phyloP scores from a whole-genome alignment of 2,888 invertebrate genomes.

The Diploptera punctata region DNA sequence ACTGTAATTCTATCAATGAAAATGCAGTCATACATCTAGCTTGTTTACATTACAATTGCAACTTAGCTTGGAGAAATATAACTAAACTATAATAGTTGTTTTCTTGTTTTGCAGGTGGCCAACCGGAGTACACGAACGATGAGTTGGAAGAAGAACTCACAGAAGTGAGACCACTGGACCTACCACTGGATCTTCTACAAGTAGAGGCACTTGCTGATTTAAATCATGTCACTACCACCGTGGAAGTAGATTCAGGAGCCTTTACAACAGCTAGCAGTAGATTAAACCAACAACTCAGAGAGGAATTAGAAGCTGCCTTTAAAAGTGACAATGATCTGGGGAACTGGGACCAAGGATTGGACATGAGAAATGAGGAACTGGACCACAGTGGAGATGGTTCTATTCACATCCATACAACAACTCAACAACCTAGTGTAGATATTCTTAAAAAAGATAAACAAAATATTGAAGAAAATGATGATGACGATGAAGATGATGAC shows the following conservation, averaged over 20 bases:
- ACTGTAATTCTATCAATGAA: too few species aligned
- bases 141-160: conserved; percentile 34
- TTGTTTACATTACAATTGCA: too few species aligned
- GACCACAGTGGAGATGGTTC: conserved; percentile 3
- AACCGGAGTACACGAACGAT: conserved; percentile 13
- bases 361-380: not conserved
- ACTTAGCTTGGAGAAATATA: too few species aligned
- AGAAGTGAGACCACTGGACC: conserved; percentile 31
- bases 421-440: not conserved
- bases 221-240: not conserved
- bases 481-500: conserved; percentile 34
- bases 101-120: too few species aligned
- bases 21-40: too few species aligned
- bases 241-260: not conserved
- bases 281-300: not conserved
- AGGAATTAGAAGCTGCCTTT: not conserved
- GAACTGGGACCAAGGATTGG: not conserved
- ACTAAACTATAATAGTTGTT: too few species aligned
- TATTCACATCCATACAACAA: not conserved
- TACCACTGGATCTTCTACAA: conserved; percentile 24
- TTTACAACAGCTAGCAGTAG: not conserved
- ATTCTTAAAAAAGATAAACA: not conserved
- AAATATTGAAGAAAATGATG: conserved; percentile 5
- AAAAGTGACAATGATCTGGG: not conserved
- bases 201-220: not conserved